These are phyloP conservation scores for Neolamprologus kungweensis DNA, from an alignment of 2,113 vertebrate species.

Conservation along the genomic window DNA sequence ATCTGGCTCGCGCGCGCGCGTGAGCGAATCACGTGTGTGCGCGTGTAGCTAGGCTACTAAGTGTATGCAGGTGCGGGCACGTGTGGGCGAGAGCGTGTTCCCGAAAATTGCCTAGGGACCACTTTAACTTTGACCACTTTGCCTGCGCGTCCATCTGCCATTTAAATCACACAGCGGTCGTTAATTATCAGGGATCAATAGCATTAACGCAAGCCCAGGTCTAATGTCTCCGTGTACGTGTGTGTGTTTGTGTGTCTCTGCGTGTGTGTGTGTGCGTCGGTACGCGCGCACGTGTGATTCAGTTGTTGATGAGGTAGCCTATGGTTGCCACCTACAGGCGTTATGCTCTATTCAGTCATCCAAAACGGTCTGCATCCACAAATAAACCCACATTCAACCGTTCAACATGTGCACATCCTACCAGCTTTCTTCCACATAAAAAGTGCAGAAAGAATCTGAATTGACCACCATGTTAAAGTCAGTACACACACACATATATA, in stretches of 20 bases:
- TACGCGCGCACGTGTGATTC: background rate
- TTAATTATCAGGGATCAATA: conserved; percentile 61
- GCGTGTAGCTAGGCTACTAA: background rate
- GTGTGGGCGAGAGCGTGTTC: conserved; percentile 22
- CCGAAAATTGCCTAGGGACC: conserved; percentile 18
- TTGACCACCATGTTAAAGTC: background rate
- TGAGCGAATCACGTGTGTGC: background rate
- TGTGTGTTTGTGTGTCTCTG: background rate
- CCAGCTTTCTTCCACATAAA: background rate
- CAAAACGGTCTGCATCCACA: conserved; percentile 9
- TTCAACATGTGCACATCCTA: background rate
- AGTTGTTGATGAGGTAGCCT: conserved; percentile 47
- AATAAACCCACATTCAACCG: background rate
- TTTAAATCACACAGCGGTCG: conserved; percentile 35
- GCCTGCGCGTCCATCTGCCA: conserved; percentile 6
- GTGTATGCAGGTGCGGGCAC: background rate
- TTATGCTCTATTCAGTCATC: conserved; percentile 29
- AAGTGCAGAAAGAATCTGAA: background rate
- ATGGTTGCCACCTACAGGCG: conserved; percentile 72
- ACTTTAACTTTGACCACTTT: conserved; percentile 58
- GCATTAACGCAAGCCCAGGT: conserved; percentile 36
- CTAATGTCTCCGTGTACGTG: background rate
- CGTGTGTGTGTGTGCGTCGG: background rate
- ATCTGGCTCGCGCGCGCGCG: background rate
- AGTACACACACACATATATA: background rate